Conservation (phyloP, 1,140 invertebrate species). For the Pygmarrhopalites habei region DNA sequence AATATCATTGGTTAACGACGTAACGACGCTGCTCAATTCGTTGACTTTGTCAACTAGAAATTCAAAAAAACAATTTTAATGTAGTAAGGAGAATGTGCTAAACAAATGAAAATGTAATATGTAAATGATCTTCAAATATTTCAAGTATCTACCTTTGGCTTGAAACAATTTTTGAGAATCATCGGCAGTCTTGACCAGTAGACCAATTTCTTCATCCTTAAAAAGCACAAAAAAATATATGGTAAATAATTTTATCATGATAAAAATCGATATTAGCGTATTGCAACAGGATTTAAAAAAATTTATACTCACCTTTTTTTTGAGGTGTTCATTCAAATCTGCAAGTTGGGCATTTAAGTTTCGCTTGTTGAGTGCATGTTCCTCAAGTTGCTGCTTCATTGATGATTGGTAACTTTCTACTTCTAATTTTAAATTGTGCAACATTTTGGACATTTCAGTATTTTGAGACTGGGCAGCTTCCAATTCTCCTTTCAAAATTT, state of each 20-base stretch:
- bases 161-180: too few relatives aligned
- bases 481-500: conserved; percentile 16
- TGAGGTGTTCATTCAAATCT: conserved; percentile 12
- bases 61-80: too few relatives aligned
- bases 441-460: conserved; percentile 9
- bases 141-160: too few relatives aligned
- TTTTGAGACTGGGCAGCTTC: conserved; percentile 18
- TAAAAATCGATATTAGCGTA: too few relatives aligned
- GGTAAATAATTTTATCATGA: too few relatives aligned
- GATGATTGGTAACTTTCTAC: conserved; percentile 16
- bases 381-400: conserved; percentile 14
- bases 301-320: conserved; percentile 11
- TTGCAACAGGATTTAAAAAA: background rate
- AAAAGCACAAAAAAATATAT: background rate
- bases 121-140: too few relatives aligned
- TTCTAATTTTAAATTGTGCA: conserved; percentile 22
- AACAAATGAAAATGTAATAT: too few relatives aligned
- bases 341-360: conserved; percentile 5
- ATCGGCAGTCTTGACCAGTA: background rate
- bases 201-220: background rate
- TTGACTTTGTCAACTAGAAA: too few relatives aligned
- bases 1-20: too few relatives aligned
- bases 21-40: too few relatives aligned
- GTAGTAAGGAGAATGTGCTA: too few relatives aligned
- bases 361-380: conserved; percentile 3